Conservation (phyloP, 2,888 invertebrate genomes). For the Catocala fraxini region DNA sequence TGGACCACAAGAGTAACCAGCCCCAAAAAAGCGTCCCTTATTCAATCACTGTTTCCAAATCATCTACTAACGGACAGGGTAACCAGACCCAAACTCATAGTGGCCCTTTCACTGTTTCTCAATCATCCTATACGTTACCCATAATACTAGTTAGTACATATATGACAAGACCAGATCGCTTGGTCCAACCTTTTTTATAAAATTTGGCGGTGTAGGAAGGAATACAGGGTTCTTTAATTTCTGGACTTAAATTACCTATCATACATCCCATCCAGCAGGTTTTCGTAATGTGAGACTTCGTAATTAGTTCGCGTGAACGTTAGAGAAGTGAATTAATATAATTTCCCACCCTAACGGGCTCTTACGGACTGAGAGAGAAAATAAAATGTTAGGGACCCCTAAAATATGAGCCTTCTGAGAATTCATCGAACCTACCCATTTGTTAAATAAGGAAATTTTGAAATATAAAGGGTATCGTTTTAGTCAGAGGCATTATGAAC, state of each 20-base stretch:
- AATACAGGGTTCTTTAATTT: conserved; percentile 23
- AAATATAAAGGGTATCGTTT: conserved; percentile 35
- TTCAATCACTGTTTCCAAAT: too few species aligned
- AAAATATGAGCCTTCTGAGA: conserved; percentile 42
- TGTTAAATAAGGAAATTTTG: conserved; percentile 35
- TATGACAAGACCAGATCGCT: conserved; percentile 12
- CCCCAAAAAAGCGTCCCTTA: too few species aligned
- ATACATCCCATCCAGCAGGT: conserved; percentile 38
- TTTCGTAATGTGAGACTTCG: conserved; percentile 52
- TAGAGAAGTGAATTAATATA: conserved; percentile 56
- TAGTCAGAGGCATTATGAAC: conserved; percentile 31
- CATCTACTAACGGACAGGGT: too few species aligned
- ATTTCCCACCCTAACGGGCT: conserved; percentile 34
- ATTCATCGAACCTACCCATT: conserved; percentile 30
- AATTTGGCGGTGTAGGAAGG: background rate
- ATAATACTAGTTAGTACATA: conserved; percentile 6
- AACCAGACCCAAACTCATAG: too few species aligned
- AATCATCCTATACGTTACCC: too few species aligned
- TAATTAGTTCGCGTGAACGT: conserved; percentile 54
- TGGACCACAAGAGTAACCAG: too few species aligned
- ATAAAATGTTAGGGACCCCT: conserved; percentile 39
- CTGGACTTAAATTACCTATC: conserved; percentile 40
- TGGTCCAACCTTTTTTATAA: conserved; percentile 12
- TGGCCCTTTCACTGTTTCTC: too few species aligned
- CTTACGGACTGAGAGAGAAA: conserved; percentile 31